Evolutionary conservation across 2,113 vertebrate genomes (phyloP), one percentile per base, ranked within the genome.

Genomic region (Passerina amoena): DNA sequence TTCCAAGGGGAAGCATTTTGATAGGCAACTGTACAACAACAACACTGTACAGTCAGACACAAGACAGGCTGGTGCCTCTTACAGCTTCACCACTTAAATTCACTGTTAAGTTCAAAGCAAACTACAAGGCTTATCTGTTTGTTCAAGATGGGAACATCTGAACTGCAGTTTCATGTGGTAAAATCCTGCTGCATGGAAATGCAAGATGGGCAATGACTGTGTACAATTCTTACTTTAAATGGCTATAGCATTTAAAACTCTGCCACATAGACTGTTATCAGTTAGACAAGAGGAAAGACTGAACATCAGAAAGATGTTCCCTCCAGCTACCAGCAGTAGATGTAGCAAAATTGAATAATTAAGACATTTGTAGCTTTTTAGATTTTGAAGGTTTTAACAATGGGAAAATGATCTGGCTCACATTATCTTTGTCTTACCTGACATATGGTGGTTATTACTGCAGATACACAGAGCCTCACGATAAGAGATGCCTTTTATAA

Each of bases 401-500:
- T 15, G 17, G 28, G 13, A 56, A 54, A 56, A 81, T 64, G 27
- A 86, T 64, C 81, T 75, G 48, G 28, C 47, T 86, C 20, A 13
- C 12, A 28, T 89, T 86, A 76, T 38, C 10, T 11, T 64, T 76
- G 77, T 87, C 75, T 82, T 85, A 84, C 73, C 92, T 91, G 95
- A 63, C 73, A 68, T 60, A 64, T 38, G 53, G 84, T 70, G 37
- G 84, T 63, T 91, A 82, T 89, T 84, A 72, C 10, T 87, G 21
- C 65, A 92, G 83, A 84, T 53, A 51, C 1, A 4, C 38, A 59
- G 59, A 86, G 64, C 80, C 63, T 82, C 33, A 78, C 9, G 37
- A 51, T 50, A 54, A 88, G 86, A 95, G 44, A 73, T 94, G 72
- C 72, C 38, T 86, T 82, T 83, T 92, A 4, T 38, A 95, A 92